Evolutionary conservation across 1,140 invertebrate genomes (phyloP).

Genomic region (Diprion similis): DNA sequence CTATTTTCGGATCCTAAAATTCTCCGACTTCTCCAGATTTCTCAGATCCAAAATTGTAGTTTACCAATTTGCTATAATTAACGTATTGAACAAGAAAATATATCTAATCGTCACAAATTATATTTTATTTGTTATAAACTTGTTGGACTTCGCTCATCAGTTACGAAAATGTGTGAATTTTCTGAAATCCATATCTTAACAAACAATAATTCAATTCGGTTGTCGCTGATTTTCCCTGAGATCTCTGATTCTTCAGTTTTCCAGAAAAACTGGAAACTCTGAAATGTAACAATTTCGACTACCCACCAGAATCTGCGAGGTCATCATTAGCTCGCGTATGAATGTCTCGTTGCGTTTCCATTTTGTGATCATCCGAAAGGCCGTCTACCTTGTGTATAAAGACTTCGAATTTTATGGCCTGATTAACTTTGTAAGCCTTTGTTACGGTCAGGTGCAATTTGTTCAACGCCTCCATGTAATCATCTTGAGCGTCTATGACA

Average conservation of each 20-base stretch:
- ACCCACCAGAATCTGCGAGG: conserved; percentile 82
- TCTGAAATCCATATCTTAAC: not conserved
- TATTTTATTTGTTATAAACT: too few species aligned
- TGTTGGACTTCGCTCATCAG: too few species aligned
- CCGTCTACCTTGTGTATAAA: conserved; percentile 99
- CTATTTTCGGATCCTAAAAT: too few species aligned
- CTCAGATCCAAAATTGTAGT: too few species aligned
- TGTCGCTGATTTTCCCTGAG: too few species aligned
- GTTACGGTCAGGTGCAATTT: conserved; percentile 92
- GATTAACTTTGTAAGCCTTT: conserved; percentile 96
- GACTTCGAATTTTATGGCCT: conserved; percentile 97
- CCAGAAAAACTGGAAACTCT: too few species aligned
- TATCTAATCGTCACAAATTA: too few species aligned
- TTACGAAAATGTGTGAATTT: too few species aligned
- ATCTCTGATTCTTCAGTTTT: too few species aligned
- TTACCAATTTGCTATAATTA: too few species aligned
- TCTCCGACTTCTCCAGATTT: too few species aligned
- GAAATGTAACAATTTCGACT: conserved; percentile 19
- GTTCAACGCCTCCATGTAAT: conserved; percentile 94
- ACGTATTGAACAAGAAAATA: too few species aligned
- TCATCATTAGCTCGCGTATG: conserved; percentile 97
- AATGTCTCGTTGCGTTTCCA: conserved; percentile 98
- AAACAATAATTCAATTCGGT: conserved; percentile 12
- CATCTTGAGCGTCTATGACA: conserved; percentile 98
- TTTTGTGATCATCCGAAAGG: conserved; percentile 98